phyloP scores from a whole-genome alignment of 2,888 invertebrate genomes.

The Oligia strigilis region DNA sequence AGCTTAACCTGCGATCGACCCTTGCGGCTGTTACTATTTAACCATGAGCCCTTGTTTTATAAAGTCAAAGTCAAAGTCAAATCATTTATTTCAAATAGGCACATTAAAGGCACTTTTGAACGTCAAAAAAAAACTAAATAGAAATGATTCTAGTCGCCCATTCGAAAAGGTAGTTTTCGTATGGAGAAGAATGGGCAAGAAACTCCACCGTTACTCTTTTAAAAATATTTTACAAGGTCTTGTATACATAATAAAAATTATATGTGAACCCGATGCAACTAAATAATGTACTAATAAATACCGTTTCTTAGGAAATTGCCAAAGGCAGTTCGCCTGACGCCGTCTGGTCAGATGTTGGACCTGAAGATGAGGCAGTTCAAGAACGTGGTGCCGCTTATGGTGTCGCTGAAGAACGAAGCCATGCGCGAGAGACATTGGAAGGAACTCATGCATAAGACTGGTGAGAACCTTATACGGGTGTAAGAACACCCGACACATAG shows the following conservation, averaged over 20 bases:
- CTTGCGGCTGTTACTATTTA: not conserved
- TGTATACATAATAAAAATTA: too few relatives aligned
- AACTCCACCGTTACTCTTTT: too few relatives aligned
- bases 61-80: too few relatives aligned
- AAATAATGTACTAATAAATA: not conserved
- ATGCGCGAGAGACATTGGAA: slow-evolving; percentile 97
- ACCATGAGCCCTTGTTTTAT: not conserved
- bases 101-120: too few relatives aligned
- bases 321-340: slow-evolving; percentile 90
- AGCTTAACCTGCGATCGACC: not conserved
- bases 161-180: too few relatives aligned
- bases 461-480: slow-evolving; percentile 73
- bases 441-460: slow-evolving; percentile 96
- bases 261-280: too few relatives aligned
- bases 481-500: not conserved
- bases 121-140: too few relatives aligned
- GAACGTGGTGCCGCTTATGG: slow-evolving; percentile 96
- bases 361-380: slow-evolving; percentile 97
- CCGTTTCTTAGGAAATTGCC: slow-evolving; percentile 91
- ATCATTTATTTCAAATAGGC: too few relatives aligned
- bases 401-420: slow-evolving; percentile 97
- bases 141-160: too few relatives aligned
- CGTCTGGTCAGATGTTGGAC: slow-evolving; percentile 93
- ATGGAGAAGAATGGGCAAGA: too few relatives aligned
- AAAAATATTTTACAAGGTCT: too few relatives aligned